A percentile compares a stretch with the other conserved stretches of the same genome.
phyloP scores from a whole-genome alignment of 2,797 vertebrate genomes.

The Sebastes goodei region DNA sequence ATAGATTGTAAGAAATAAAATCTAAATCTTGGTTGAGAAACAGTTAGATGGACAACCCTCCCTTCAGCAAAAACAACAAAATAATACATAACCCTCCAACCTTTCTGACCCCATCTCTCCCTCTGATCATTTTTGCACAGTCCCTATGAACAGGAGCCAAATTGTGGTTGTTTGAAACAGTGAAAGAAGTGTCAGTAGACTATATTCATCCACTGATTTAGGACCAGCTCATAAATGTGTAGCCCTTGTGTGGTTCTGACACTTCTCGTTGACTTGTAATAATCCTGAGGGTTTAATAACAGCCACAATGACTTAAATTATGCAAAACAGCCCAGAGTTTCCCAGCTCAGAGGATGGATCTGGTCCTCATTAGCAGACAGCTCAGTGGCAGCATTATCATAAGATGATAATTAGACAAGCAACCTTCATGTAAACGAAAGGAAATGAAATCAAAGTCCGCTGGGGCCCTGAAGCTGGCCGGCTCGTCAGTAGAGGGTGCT shows the following conservation, averaged over 20 bases:
- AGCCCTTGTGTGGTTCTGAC: slow-evolving; percentile 4
- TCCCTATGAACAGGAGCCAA: neutral
- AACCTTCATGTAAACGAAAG: slow-evolving; percentile 58
- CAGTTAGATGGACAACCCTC: neutral
- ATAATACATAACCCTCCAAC: neutral
- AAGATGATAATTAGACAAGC: slow-evolving; percentile 57
- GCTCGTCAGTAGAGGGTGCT: slow-evolving; percentile 92
- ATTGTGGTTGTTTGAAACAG: neutral
- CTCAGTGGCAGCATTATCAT: slow-evolving; percentile 55
- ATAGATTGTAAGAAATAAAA: neutral
- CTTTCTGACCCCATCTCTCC: neutral
- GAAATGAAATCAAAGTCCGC: slow-evolving; percentile 53
- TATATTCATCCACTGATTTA: slow-evolving; percentile 6
- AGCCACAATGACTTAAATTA: slow-evolving; percentile 24
- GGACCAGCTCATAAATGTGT: neutral
- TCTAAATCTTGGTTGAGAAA: neutral
- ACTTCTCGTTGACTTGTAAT: neutral
- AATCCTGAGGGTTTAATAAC: slow-evolving; percentile 15
- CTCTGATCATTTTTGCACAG: neutral
- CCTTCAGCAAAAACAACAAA: neutral
- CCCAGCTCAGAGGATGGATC: slow-evolving; percentile 22
- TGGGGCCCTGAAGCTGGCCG: slow-evolving; percentile 51
- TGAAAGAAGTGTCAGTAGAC: neutral
- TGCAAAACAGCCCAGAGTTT: slow-evolving; percentile 17
- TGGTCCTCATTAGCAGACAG: slow-evolving; percentile 52